phyloP scores from a whole-genome alignment of 2,113 vertebrate species.

The Neodon shergylaensis region DNA sequence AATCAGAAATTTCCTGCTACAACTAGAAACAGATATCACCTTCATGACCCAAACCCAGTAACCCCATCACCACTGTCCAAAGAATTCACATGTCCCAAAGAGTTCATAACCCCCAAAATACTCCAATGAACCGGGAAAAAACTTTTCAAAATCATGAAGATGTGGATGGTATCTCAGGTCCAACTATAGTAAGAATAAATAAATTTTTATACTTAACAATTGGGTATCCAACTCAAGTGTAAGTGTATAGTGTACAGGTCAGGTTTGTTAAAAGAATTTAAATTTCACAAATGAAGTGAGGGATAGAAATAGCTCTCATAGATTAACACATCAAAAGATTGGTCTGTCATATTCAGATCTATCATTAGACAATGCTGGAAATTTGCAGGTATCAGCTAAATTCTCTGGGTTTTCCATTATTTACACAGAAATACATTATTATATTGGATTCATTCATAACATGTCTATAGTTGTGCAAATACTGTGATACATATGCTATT shows the following conservation, averaged over 20 bases:
- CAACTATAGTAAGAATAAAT: neutral
- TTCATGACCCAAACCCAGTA: neutral
- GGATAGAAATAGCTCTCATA: neutral
- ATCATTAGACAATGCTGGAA: neutral
- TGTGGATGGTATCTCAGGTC: neutral
- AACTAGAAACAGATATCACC: neutral
- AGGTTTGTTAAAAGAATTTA: neutral
- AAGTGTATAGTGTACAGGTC: neutral
- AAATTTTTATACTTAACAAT: neutral
- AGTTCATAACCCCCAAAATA: neutral
- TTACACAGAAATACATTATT: neutral
- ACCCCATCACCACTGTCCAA: neutral
- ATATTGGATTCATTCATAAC: neutral
- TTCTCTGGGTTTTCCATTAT: neutral
- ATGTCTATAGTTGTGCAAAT: neutral
- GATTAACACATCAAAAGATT: neutral
- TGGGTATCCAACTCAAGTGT: neutral
- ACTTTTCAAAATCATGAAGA: neutral
- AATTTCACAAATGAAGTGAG: neutral
- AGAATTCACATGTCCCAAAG: neutral
- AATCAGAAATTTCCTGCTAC: neutral
- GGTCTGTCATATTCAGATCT: neutral
- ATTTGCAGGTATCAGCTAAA: neutral
- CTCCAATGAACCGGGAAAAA: neutral
- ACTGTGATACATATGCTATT: neutral